phyloP scores from a whole-genome alignment of 2,113 vertebrate genomes.

The Atlantisia rogersi region DNA sequence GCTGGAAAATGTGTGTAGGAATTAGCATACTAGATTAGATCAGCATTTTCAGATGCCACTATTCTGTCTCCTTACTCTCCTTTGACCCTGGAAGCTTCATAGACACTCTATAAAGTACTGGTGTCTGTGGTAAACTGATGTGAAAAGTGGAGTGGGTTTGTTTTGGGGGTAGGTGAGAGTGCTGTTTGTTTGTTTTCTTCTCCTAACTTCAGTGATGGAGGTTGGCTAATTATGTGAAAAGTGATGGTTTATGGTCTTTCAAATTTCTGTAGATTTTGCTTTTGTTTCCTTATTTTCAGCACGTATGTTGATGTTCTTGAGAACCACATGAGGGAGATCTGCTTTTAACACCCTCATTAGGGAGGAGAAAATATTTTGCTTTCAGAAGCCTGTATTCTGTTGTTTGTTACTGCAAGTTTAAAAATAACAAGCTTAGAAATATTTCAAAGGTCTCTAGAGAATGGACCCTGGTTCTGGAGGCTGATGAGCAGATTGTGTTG shows the following conservation, averaged over 20 bases:
- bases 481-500: background rate
- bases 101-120: background rate
- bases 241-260: background rate
- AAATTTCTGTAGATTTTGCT: background rate
- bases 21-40: background rate
- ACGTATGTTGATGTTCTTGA: background rate
- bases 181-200: background rate
- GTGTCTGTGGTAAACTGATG: background rate
- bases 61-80: background rate
- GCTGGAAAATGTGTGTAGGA: background rate
- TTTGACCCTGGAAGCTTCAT: background rate
- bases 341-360: background rate
- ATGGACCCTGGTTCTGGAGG: background rate
- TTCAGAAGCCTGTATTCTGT: background rate
- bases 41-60: background rate
- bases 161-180: background rate
- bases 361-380: background rate
- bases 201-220: background rate
- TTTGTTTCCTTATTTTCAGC: background rate
- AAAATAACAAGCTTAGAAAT: background rate
- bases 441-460: background rate
- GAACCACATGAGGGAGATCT: background rate
- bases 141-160: background rate
- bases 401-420: background rate
- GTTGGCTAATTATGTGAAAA: background rate